Evolutionary conservation across 2,797 vertebrate genomes (phyloP).

Genomic region (Meriones psammophilus): DNA sequence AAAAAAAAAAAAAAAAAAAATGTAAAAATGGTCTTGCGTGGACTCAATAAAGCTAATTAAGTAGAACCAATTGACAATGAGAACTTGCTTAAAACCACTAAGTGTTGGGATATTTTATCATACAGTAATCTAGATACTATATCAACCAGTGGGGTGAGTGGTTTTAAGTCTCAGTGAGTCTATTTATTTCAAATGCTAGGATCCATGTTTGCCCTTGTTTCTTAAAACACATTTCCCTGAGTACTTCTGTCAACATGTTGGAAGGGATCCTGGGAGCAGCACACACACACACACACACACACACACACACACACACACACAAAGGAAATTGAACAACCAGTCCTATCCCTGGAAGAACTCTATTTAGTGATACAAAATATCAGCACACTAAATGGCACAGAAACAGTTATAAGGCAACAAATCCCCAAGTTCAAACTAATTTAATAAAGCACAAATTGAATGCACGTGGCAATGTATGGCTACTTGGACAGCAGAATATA

Average conservation of each 20-base stretch:
- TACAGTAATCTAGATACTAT: slow-evolving; percentile 41
- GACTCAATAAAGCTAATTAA: slow-evolving; percentile 46
- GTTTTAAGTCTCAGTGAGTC: not conserved
- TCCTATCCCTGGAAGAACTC: slow-evolving; percentile 61
- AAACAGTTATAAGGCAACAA: slow-evolving; percentile 69
- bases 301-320: not conserved
- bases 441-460: slow-evolving; percentile 75
- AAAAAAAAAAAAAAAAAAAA: slow-evolving; percentile 6
- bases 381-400: slow-evolving; percentile 49
- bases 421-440: slow-evolving; percentile 65
- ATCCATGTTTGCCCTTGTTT: slow-evolving; percentile 22
- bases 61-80: slow-evolving; percentile 51
- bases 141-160: slow-evolving; percentile 18
- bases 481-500: slow-evolving; percentile 54
- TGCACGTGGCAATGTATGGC: slow-evolving; percentile 59
- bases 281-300: too few relatives aligned
- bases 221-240: slow-evolving; percentile 67
- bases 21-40: slow-evolving; percentile 27
- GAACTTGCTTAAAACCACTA: slow-evolving; percentile 62
- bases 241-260: not conserved
- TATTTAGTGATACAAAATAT: slow-evolving; percentile 63
- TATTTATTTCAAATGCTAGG: slow-evolving; percentile 59
- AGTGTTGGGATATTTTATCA: slow-evolving; percentile 48
- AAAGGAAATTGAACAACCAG: slow-evolving; percentile 40
- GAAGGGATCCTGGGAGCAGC: not conserved